phyloP scores from a whole-genome alignment of 2,888 invertebrate species.

The Sesamia inferens region DNA sequence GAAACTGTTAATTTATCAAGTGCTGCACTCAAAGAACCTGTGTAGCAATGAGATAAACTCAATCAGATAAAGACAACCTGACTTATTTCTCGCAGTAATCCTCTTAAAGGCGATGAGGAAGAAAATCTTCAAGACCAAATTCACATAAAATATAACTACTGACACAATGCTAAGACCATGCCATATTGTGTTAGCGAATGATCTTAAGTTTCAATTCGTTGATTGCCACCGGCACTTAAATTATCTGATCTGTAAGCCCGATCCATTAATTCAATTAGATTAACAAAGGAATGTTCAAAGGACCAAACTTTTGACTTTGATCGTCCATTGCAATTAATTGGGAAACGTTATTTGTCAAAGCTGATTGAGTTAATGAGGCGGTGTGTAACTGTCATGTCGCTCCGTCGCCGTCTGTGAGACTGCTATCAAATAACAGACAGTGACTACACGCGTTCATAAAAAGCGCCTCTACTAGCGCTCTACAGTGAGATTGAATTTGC shows the following conservation, averaged over 20 bases:
- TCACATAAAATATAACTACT: constrained; percentile 42
- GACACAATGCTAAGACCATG: constrained; percentile 24
- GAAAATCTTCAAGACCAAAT: constrained; percentile 44
- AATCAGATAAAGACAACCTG: constrained; percentile 51
- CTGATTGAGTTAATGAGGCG: constrained; percentile 65
- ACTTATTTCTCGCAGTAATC: constrained; percentile 54
- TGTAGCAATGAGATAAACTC: constrained; percentile 55
- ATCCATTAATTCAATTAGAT: constrained; percentile 67
- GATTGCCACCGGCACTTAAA: constrained; percentile 64
- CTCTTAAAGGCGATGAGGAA: constrained; percentile 48
- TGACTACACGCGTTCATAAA: constrained; percentile 34
- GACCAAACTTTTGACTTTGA: constrained; percentile 65
- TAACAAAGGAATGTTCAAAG: constrained; percentile 67
- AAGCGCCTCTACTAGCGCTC: constrained; percentile 39
- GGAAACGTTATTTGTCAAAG: constrained; percentile 68
- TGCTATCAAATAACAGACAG: constrained; percentile 52
- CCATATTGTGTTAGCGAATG: constrained; percentile 23
- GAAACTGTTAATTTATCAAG: constrained; percentile 51
- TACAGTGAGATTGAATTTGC: constrained; percentile 42
- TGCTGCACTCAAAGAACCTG: constrained; percentile 47
- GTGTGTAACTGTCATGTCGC: constrained; percentile 52
- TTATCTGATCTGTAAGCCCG: constrained; percentile 62
- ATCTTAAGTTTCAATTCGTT: constrained; percentile 59
- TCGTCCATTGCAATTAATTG: constrained; percentile 68
- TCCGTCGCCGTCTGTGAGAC: constrained; percentile 39